Percentiles rank a stretch among this genome's conserved stretches.
phyloP scores from a whole-genome alignment of 1,140 invertebrate species.

The Hetaerina americana region DNA sequence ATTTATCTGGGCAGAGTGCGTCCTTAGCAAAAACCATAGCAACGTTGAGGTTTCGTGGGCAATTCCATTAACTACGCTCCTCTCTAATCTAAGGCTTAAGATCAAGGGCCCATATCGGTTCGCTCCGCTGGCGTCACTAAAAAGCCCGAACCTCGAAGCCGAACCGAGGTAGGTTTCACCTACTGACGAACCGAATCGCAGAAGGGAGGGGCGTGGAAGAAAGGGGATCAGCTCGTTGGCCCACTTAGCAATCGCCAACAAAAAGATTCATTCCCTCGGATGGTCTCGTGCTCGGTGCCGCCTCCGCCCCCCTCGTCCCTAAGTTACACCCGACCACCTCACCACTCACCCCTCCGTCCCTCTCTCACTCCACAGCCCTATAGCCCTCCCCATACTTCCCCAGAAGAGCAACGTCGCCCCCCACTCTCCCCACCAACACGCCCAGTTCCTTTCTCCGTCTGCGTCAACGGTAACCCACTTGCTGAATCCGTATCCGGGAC shows the following conservation, averaged over 20 bases:
- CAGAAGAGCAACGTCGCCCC: not conserved
- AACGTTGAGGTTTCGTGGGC: too few relatives aligned
- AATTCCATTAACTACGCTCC: too few relatives aligned
- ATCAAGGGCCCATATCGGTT: too few relatives aligned
- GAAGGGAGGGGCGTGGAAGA: constrained; percentile 45
- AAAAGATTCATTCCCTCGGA: not conserved
- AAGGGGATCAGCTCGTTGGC: not conserved
- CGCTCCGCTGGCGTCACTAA: too few relatives aligned
- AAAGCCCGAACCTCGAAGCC: too few relatives aligned
- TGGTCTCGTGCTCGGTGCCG: not conserved
- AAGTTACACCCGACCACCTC: too few relatives aligned
- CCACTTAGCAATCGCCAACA: not conserved
- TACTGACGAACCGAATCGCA: too few relatives aligned
- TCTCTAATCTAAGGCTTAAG: too few relatives aligned
- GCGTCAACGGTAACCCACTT: not conserved
- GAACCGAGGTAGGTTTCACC: too few relatives aligned
- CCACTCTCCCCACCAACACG: not conserved
- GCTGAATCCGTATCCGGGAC: not conserved
- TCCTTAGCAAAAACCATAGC: too few relatives aligned
- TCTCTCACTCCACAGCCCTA: not conserved
- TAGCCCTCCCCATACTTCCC: not conserved
- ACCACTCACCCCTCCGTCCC: not conserved
- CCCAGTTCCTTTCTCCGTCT: not conserved
- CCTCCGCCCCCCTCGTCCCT: not conserved
- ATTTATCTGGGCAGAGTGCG: too few relatives aligned